Percentiles rank a stretch among this genome's conserved stretches.
Conservation (phyloP, 2,113 vertebrate species). For the Heterocephalus glaber region DNA sequence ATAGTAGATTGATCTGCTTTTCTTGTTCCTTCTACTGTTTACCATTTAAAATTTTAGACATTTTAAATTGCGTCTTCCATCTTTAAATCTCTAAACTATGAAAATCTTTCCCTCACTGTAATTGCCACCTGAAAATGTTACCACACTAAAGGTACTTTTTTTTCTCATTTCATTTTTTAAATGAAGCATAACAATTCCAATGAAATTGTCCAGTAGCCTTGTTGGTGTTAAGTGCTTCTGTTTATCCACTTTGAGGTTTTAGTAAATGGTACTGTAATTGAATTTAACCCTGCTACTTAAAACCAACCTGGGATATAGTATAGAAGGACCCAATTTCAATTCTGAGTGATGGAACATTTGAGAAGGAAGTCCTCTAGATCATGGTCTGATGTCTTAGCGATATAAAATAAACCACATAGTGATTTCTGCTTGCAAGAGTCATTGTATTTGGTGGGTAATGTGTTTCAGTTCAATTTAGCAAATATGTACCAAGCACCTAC, state of each 20-base stretch:
- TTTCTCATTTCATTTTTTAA: slow-evolving; percentile 40
- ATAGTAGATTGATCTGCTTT: background rate
- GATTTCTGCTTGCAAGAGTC: background rate
- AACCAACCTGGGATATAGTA: slow-evolving; percentile 15
- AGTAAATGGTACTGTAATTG: slow-evolving; percentile 47
- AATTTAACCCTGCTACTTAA: slow-evolving; percentile 48
- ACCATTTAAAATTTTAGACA: background rate
- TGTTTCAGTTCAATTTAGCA: background rate
- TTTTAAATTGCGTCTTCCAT: slow-evolving; percentile 41
- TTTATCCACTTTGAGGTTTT: slow-evolving; percentile 57
- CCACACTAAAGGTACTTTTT: slow-evolving; percentile 2
- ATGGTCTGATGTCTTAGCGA: background rate
- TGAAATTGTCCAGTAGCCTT: slow-evolving; percentile 47
- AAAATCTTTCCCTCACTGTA: slow-evolving; percentile 10
- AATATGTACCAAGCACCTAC: background rate
- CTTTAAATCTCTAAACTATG: background rate
- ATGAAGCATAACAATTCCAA: slow-evolving; percentile 42
- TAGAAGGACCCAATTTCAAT: slow-evolving; percentile 3
- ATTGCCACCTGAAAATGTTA: slow-evolving; percentile 20
- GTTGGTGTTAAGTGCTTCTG: slow-evolving; percentile 51
- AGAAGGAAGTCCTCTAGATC: background rate
- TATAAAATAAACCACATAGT: background rate
- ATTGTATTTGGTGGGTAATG: background rate
- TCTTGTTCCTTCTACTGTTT: slow-evolving; percentile 39
- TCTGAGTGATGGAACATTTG: slow-evolving; percentile 35